A percentile compares a stretch with the other conserved stretches of the same genome.
Conservation (phyloP, 2,797 vertebrate genomes). For the Semaprochilodus insignis region DNA sequence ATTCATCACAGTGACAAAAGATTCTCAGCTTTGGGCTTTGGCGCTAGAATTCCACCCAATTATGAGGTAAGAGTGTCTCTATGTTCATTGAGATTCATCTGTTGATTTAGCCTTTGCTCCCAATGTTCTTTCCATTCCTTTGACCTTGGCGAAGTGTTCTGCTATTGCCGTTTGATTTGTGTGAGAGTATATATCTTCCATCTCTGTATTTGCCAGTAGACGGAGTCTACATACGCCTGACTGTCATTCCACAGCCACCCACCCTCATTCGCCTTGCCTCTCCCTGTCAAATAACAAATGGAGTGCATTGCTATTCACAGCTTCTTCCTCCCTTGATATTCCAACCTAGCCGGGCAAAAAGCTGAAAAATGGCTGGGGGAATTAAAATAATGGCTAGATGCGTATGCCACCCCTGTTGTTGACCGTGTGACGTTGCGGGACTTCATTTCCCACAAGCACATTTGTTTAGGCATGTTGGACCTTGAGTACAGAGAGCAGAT, state of each 20-base stretch:
- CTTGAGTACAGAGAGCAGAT: constrained; percentile 37
- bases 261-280: constrained; percentile 57
- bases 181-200: constrained; percentile 41
- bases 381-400: constrained; percentile 54
- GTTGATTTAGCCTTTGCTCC: constrained; percentile 24
- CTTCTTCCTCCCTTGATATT: constrained; percentile 54
- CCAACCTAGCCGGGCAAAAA: constrained; percentile 45
- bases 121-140: constrained; percentile 19
- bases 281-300: constrained; percentile 63
- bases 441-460: constrained; percentile 54
- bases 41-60: constrained; percentile 96
- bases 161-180: constrained; percentile 31
- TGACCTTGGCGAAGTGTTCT: constrained; percentile 45
- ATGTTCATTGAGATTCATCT: constrained; percentile 32
- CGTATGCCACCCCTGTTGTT: constrained; percentile 39
- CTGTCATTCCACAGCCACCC: constrained; percentile 57
- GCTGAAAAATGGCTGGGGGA: constrained; percentile 53
- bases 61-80: constrained; percentile 84
- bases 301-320: constrained; percentile 68
- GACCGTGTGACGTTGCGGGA: constrained; percentile 63
- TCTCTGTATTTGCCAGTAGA: constrained; percentile 47
- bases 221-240: constrained; percentile 27
- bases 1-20: constrained; percentile 86
- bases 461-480: constrained; percentile 70
- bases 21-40: constrained; percentile 95